Evolutionary conservation across 1,140 invertebrate genomes (phyloP).

Genomic region (Habropoda laboriosa): DNA sequence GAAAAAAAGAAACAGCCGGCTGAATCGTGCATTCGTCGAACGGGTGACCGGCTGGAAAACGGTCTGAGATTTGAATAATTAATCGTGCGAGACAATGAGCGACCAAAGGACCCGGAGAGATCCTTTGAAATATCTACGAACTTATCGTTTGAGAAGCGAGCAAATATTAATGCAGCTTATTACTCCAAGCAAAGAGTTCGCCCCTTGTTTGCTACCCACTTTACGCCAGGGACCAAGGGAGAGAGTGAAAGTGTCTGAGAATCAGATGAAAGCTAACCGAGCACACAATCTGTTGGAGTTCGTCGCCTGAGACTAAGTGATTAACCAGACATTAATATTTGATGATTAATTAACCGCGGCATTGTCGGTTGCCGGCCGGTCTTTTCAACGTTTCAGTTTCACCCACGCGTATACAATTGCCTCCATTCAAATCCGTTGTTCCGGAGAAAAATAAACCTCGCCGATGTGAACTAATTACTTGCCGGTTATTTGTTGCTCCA

Average conservation of each 20-base stretch:
- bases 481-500: neutral
- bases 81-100: constrained; percentile 53
- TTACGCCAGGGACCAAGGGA: constrained; percentile 23
- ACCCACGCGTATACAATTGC: neutral
- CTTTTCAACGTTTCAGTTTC: neutral
- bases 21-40: constrained; percentile 1
- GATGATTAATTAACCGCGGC: constrained; percentile 33
- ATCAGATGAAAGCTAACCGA: constrained; percentile 38
- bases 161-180: constrained; percentile 69
- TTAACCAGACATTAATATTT: constrained; percentile 36
- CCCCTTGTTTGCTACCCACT: constrained; percentile 55
- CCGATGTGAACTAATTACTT: neutral
- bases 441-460: neutral
- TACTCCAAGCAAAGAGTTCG: constrained; percentile 60
- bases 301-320: constrained; percentile 17
- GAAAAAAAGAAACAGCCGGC: neutral
- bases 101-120: neutral
- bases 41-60: neutral
- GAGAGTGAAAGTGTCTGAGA: constrained; percentile 51
- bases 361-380: neutral
- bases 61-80: constrained; percentile 35
- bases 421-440: neutral
- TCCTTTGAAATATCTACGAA: constrained; percentile 45
- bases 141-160: constrained; percentile 63
- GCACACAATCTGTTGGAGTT: neutral